Evolutionary conservation across 2,797 vertebrate species (phyloP).

Genomic region (Gephyroberyx darwinii): DNA sequence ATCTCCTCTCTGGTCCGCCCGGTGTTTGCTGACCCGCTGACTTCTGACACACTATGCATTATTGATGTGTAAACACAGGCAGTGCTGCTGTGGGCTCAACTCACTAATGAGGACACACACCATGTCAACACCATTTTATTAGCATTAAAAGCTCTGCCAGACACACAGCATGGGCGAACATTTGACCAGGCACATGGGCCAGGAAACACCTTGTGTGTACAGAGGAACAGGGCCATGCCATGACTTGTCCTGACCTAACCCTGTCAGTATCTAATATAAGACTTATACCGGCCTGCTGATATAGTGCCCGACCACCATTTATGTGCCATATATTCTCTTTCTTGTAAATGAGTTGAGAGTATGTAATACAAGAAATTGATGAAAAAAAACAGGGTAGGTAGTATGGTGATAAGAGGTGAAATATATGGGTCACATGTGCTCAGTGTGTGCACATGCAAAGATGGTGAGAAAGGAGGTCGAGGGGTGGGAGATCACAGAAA

Average conservation of each 20-base stretch:
- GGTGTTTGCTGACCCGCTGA: conserved; percentile 53
- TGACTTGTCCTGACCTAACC: conserved; percentile 1
- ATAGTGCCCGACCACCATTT: neutral
- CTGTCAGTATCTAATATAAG: neutral
- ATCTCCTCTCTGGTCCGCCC: conserved; percentile 34
- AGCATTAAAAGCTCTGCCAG: neutral
- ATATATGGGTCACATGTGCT: conserved; percentile 1
- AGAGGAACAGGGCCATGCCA: neutral
- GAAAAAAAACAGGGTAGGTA: too few species aligned
- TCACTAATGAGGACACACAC: conserved; percentile 30
- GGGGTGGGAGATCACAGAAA: conserved; percentile 23
- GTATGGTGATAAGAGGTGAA: neutral
- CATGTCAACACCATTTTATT: neutral
- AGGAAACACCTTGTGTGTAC: neutral
- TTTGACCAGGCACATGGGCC: neutral
- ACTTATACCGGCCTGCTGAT: neutral
- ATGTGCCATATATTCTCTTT: too few species aligned
- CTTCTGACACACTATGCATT: conserved; percentile 41
- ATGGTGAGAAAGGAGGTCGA: conserved; percentile 30
- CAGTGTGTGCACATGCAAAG: conserved; percentile 15
- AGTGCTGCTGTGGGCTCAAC: conserved; percentile 6
- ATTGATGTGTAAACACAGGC: conserved; percentile 68
- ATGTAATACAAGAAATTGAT: conserved; percentile 1
- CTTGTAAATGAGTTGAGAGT: neutral
- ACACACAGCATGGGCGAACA: neutral